Evolutionary conservation across 2,113 vertebrate species (phyloP).

Genomic region (Sinocyclocheilus anshuiensis): DNA sequence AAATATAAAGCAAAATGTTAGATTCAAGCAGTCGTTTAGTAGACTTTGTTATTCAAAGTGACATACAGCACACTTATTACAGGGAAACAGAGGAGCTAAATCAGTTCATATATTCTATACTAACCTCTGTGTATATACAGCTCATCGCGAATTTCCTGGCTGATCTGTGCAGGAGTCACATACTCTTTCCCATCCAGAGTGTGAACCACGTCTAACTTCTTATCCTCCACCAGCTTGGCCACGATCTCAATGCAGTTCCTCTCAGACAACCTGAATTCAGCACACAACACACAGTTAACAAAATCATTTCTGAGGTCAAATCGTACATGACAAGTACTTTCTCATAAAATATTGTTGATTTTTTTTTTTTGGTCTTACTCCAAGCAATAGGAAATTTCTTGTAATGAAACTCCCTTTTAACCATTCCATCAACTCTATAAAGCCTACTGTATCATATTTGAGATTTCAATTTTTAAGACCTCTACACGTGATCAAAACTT

Average conservation of each 20-base stretch:
- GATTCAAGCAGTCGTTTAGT: neutral
- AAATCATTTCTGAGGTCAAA: neutral
- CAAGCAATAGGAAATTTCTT: neutral
- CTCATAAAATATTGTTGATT: neutral
- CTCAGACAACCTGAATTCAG: slow-evolving; percentile 84
- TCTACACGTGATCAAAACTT: neutral
- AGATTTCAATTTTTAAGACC: neutral
- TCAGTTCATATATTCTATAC: neutral
- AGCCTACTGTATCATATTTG: neutral
- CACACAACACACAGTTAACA: neutral
- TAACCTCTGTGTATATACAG: slow-evolving; percentile 88
- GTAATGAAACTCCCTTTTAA: neutral
- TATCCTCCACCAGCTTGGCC: slow-evolving; percentile 86
- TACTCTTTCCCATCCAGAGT: slow-evolving; percentile 96
- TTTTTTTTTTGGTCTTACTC: neutral
- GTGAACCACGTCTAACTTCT: slow-evolving; percentile 93
- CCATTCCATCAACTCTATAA: neutral
- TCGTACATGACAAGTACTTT: neutral
- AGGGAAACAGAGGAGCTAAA: neutral
- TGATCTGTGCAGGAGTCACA: slow-evolving; percentile 91
- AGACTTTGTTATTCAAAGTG: neutral
- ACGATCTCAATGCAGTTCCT: slow-evolving; percentile 97
- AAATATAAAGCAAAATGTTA: slow-evolving; percentile 57
- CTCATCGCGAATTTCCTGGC: slow-evolving; percentile 88
- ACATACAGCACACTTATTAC: neutral